Conservation (phyloP, 2,888 invertebrate species). For the Rambutsinella grinnellia region DNA sequence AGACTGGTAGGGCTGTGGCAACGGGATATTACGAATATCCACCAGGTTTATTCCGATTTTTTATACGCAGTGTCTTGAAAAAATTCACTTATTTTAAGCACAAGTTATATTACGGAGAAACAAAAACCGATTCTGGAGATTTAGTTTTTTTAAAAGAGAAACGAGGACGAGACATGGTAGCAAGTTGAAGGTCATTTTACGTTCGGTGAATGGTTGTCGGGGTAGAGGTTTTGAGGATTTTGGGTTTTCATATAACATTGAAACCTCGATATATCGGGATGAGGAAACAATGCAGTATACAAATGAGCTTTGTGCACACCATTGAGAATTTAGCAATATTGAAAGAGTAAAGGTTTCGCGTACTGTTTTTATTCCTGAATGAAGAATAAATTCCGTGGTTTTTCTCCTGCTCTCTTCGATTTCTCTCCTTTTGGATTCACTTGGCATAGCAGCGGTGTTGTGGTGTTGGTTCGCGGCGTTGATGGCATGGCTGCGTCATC, state of each 20-base stretch:
- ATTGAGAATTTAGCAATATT: background rate
- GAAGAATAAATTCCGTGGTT: conserved; percentile 45
- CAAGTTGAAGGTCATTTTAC: conserved; percentile 40
- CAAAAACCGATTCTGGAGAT: no score
- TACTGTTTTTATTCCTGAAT: conserved; percentile 48
- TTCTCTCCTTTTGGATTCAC: conserved; percentile 43
- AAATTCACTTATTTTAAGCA: background rate
- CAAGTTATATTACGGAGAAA: no score
- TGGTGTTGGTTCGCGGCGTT: conserved; percentile 14
- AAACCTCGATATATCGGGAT: conserved; percentile 5
- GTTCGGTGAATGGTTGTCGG: conserved; percentile 30
- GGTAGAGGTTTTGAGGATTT: conserved; percentile 29
- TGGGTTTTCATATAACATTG: conserved; percentile 19
- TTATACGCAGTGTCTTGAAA: background rate
- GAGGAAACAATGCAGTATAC: background rate
- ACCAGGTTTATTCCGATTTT: background rate
- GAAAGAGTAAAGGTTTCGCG: background rate
- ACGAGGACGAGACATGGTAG: conserved; percentile 2
- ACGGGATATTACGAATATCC: background rate
- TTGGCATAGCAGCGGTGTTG: conserved; percentile 30
- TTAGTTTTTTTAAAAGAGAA: no score
- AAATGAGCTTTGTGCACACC: background rate
- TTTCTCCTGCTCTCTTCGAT: conserved; percentile 53
- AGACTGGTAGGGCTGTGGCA: conserved; percentile 2
- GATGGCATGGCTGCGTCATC: background rate